These are phyloP conservation scores for Exocentrus adspersus DNA, from an alignment of 2,888 invertebrate species.

Conservation along the genomic window DNA sequence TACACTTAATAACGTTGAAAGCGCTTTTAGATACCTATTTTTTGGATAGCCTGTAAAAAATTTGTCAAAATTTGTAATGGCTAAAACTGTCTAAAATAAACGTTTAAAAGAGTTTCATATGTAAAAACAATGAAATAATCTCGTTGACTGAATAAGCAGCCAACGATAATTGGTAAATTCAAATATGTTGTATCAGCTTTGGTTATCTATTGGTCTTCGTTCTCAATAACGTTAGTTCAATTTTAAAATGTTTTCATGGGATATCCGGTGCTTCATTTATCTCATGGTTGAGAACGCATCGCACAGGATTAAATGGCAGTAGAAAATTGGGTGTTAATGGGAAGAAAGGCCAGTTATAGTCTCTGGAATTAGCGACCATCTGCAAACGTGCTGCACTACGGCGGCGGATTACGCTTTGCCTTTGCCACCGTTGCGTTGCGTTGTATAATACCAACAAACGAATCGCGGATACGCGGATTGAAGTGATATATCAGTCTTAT, in stretches of 20 bases:
- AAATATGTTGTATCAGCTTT: too few species aligned
- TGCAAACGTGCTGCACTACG: conserved; percentile 54
- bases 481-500: conserved; percentile 58
- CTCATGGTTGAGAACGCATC: conserved; percentile 34
- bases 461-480: conserved; percentile 51
- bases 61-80: too few species aligned
- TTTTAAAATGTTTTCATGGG: conserved; percentile 38
- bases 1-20: too few species aligned
- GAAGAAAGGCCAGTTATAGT: conserved; percentile 42
- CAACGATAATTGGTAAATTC: too few species aligned
- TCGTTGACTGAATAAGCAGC: too few species aligned
- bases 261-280: conserved; percentile 40
- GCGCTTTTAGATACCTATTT: too few species aligned
- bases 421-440: conserved; percentile 31
- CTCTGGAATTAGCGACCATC: conserved; percentile 52
- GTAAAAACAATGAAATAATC: too few species aligned
- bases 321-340: conserved; percentile 47
- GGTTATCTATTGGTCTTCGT: too few species aligned
- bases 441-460: conserved; percentile 41
- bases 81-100: too few species aligned
- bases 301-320: conserved; percentile 42
- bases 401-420: conserved; percentile 52
- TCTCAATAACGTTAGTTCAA: conserved; percentile 41
- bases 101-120: too few species aligned
- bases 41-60: too few species aligned